These are phyloP conservation scores for Spea bombifrons DNA, from an alignment of 2,113 vertebrate species.

Conservation along the genomic window DNA sequence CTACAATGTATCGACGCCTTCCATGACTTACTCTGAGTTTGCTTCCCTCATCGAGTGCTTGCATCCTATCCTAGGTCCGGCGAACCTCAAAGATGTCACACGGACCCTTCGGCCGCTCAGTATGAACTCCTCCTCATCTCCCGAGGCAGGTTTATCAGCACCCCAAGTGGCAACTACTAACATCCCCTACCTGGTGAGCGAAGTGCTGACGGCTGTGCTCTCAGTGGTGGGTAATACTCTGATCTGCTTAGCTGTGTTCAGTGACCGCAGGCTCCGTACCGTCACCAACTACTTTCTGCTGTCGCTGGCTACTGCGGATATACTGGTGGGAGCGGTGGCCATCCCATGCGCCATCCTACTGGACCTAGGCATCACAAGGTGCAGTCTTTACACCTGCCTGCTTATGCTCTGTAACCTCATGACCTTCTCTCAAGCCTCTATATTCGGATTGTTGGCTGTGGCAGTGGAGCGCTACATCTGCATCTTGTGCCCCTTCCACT, in stretches of 20 bases:
- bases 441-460: constrained; percentile 51
- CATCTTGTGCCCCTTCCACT: constrained; percentile 50
- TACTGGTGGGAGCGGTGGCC: constrained; percentile 49
- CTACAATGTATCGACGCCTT: too few relatives aligned
- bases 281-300: constrained; percentile 53
- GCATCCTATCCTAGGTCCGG: too few relatives aligned
- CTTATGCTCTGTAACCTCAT: constrained; percentile 51
- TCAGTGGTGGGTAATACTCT: constrained; percentile 49
- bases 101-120: neutral
- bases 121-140: constrained; percentile 6
- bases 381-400: constrained; percentile 36
- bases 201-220: constrained; percentile 11
- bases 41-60: too few relatives aligned
- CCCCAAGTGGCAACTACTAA: neutral
- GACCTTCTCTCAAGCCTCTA: constrained; percentile 51
- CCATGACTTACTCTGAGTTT: too few relatives aligned
- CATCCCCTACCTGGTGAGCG: constrained; percentile 38
- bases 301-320: constrained; percentile 48
- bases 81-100: neutral
- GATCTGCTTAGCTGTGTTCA: constrained; percentile 42
- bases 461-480: constrained; percentile 50
- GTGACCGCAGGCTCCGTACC: constrained; percentile 34
- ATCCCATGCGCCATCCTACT: constrained; percentile 51
- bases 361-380: constrained; percentile 17
- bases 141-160: neutral